Conservation (phyloP, 2,888 invertebrate species). For the Koerneria pararmatus region DNA sequence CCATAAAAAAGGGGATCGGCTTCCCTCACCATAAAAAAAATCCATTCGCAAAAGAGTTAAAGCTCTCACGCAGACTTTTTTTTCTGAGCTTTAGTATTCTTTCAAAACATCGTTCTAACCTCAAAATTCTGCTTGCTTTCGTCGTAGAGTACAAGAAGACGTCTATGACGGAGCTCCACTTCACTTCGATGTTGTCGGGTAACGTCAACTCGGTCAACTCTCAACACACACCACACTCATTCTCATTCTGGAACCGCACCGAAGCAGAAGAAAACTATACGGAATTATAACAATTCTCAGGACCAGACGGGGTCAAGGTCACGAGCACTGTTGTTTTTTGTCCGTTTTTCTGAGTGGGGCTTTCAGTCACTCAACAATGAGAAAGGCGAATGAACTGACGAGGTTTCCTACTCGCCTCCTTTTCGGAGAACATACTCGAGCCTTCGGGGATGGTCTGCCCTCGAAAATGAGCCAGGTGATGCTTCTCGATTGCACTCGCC, state of each 20-base stretch:
- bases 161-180: slow-evolving; percentile 65
- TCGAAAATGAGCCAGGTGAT: slow-evolving; percentile 68
- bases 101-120: slow-evolving; percentile 20
- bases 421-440: slow-evolving; percentile 51
- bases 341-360: no score
- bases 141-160: slow-evolving; percentile 40
- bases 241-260: no score
- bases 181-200: slow-evolving; percentile 66
- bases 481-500: slow-evolving; percentile 45
- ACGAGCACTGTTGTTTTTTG: no score
- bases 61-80: no score
- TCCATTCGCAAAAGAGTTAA: no score
- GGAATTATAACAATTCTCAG: no score
- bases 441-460: slow-evolving; percentile 59
- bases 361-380: no score
- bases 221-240: slow-evolving; percentile 54
- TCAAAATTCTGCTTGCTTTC: slow-evolving; percentile 34
- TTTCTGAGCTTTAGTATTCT: no score
- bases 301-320: not conserved
- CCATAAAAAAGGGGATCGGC: no score
- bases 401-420: slow-evolving; percentile 57
- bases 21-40: no score
- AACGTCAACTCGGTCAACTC: slow-evolving; percentile 69
- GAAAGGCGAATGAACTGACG: slow-evolving; percentile 33
- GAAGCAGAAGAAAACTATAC: no score